Base-by-base conservation (phyloP, 23 tunicate genomes). In the Ciona savignyi region DNA sequence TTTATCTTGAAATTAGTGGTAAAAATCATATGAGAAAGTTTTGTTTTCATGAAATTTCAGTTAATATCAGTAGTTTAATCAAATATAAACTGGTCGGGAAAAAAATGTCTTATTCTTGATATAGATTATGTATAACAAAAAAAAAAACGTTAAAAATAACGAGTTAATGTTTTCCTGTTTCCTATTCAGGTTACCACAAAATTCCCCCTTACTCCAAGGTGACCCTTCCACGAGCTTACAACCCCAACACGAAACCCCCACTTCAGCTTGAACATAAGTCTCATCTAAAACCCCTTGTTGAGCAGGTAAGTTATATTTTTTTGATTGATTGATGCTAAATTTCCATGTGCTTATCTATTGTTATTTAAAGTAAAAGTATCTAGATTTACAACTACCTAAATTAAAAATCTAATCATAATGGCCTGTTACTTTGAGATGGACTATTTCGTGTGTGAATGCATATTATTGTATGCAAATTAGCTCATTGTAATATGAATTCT, bases 161-260 rank as follows among this genome's bases (percentile, higher is more conserved):
- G n/a, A n/a, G 15, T 49, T 49, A 15, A 49, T 49, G 20, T 49
- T 49, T 49, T 49, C 20, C 61, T 20, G 20, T 49, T 20, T 49
- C 15, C 61, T n/a, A n/a, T 24, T 2, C 71, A 84, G 89, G 96
- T 32, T 88, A 88, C 66, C 96, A 88, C 79, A 78, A 82, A 29
- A 32, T 73, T 32, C 96, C 96, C 2, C 73, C 76, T 4, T 30
- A 34, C 0, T 81, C 96, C 21, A 78, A 83, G 51, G 34, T 81
- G 21, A 69, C 33, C 31, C 61, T 82, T 24, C 86, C 88, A 1
- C 74, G 56, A 28, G 32, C 24, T 33, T 70, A 70, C 24, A 33
- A 34, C 22, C 51, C 25, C 9, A 22, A 1, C 11, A 24, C 22
- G 19, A 32, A 33, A 20, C 33, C 33, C 4, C 51, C 30, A 1